Base-by-base conservation (phyloP, 2,113 vertebrate species). In the Gallinago media region DNA sequence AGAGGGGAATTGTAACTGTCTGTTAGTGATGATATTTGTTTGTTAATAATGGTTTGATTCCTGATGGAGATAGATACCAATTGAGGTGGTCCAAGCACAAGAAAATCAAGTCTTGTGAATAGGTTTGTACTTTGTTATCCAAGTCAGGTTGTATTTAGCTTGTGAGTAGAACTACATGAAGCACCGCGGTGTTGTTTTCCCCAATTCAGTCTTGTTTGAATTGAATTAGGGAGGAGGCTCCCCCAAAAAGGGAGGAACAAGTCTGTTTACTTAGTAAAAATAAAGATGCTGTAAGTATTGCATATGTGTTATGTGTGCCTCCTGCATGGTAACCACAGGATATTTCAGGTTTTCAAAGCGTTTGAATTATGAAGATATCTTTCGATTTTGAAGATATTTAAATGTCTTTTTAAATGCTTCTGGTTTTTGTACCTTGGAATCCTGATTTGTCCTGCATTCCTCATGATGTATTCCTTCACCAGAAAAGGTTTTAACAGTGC, bases 181-280 rank as follows among this genome's bases (percentile, higher is more conserved):
- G 29, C 36, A 58, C 42, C 83, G 61, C 25, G 22, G 22, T 25
- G 26, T 26, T 80, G 32, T 77, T 91, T 86, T 63, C 55, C n/a
- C 17, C 32, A 50, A 0, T 70, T 77, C 31, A 46, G 38, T 70
- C 54, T n/a, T 34, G 25, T 79, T 68, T 91, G 47, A 74, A 54
- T 20, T 74, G 32, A 47, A 42, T 72, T 74, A 47, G 47, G 67
- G 74, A 36, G 19, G 71, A 81, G 42, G 20, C n/a, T 81, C 29
- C 46, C 22, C 25, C 56, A 89, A 58, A 83, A 93, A 91, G 78
- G 65, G 88, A 96, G 81, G 59, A 93, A 79, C 2, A n/a, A 95
- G 54, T 52, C 55, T 89, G n/a, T 66, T 81, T 71, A 20, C n/a
- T 54, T 72, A 82, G 34, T 93, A 68, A 95, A 95, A 93, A 83